Evolutionary conservation across 37 sponge, comb jelly and placozoan genomes (phyloP), one percentile per base, ranked within the genome.

Genomic region (Tethya wilhelma): DNA sequence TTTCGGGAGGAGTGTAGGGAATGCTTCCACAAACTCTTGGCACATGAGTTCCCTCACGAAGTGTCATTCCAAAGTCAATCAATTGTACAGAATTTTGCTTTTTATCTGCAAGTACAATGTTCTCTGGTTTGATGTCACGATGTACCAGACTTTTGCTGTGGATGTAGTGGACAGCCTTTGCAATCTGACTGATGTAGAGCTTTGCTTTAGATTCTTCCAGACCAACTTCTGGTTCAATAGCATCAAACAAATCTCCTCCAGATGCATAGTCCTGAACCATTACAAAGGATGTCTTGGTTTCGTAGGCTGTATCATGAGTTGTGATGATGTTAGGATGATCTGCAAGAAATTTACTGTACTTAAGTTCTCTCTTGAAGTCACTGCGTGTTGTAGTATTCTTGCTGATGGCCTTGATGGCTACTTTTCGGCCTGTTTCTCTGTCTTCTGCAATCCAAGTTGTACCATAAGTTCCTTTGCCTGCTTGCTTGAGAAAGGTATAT

Each of bases 51-150:
- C 97, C 97, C 4, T 84, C 77, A 25, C 94, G 79, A 20, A 93
- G 91, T n/a, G 97, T 93, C 94, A 96, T 93, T n/a, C 97, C 97
- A 46, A 96, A 96, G 76, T 96, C 97, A 53, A 96, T 96, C 53
- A 96, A 69, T 57, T 91, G 86, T 14, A 87, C 87, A 4, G 39
- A 68, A 23, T 68, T 46, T 4, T 86, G 86, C 8, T 85, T 77
- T 73, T 77, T 73, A 58, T 93, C 94, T 23, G 72, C 78, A 26
- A 96, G 78, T 33, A 96, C 97, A 26, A 96, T 69, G 69, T 96
- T 96, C 79, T 96, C 97, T 34, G 97, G 97, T 58, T 96, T 96
- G 41, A 96, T 84, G 59, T 96, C 97, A 17, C 97, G 38, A 86
- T 96, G 97, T 1, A 96, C 94, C 19, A 96, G 91, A 56, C 87